Evolutionary conservation across 2,113 vertebrate genomes (phyloP).

Genomic region (Colossoma macropomum): DNA sequence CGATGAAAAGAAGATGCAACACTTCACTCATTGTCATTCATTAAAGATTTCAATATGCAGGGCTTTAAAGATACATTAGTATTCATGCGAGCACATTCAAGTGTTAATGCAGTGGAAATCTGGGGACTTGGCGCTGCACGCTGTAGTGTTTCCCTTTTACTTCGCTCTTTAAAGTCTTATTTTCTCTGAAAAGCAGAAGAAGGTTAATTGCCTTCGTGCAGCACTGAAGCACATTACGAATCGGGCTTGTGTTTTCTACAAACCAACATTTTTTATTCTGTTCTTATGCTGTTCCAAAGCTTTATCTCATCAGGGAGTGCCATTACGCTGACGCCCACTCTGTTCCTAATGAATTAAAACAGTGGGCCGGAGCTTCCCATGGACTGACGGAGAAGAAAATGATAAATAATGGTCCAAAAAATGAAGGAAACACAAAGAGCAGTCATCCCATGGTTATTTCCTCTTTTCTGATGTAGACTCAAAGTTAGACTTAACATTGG

Average conservation of each 20-base stretch:
- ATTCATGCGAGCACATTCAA: slow-evolving; percentile 9
- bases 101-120: slow-evolving; percentile 32
- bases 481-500: too few species aligned
- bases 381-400: not conserved
- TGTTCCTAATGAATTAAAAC: too few species aligned
- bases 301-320: not conserved
- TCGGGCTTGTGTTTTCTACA: not conserved
- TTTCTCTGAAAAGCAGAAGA: not conserved
- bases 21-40: slow-evolving; percentile 9
- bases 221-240: not conserved
- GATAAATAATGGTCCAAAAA: too few species aligned
- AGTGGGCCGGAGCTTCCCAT: too few species aligned
- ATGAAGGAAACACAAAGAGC: too few species aligned
- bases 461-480: too few species aligned
- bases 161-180: not conserved
- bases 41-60: slow-evolving; percentile 29
- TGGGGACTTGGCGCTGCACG: slow-evolving; percentile 12
- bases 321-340: not conserved
- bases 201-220: not conserved
- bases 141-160: not conserved
- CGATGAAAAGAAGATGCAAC: not conserved
- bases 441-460: too few species aligned
- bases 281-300: not conserved
- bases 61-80: slow-evolving; percentile 44
- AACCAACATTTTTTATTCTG: not conserved